A percentile compares a stretch with the other conserved stretches of the same genome.
phyloP scores from a whole-genome alignment of 2,113 vertebrate species.

The Varanus salvator region DNA sequence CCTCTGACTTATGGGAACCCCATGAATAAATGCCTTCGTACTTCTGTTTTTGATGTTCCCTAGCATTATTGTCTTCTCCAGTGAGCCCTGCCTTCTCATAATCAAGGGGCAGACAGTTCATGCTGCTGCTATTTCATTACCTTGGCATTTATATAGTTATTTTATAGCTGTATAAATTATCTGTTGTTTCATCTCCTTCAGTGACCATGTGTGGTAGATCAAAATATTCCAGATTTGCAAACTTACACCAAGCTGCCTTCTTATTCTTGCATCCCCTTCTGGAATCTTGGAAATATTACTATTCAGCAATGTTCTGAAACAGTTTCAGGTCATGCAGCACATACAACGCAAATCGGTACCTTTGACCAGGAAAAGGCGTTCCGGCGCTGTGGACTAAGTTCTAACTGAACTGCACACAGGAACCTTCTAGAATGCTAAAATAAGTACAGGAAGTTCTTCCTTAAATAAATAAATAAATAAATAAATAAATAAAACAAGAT shows the following conservation, averaged over 20 bases:
- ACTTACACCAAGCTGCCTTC: conserved; percentile 23
- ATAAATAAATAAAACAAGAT: not conserved
- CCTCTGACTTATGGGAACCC: too few relatives aligned
- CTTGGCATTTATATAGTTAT: not conserved
- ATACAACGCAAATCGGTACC: not conserved
- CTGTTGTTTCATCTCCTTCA: not conserved
- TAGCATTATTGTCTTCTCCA: too few relatives aligned
- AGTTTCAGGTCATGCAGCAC: not conserved
- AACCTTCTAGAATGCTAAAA: conserved; percentile 26
- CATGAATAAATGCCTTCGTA: too few relatives aligned
- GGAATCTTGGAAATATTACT: not conserved
- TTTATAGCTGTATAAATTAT: not conserved
- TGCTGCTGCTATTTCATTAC: conserved; percentile 5
- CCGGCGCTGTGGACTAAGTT: conserved; percentile 21
- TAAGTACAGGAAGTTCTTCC: not conserved
- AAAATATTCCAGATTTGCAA: conserved; percentile 22
- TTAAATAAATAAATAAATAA: not conserved
- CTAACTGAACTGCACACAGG: conserved; percentile 12
- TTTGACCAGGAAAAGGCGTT: conserved; percentile 25
- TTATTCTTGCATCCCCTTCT: conserved; percentile 2
- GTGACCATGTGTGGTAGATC: not conserved
- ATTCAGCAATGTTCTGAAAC: conserved; percentile 12
- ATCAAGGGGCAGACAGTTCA: not conserved
- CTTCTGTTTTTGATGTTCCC: too few relatives aligned
- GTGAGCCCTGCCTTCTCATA: not conserved